phyloP scores from a whole-genome alignment of 1,140 invertebrate genomes.

The Drosophila varians region DNA sequence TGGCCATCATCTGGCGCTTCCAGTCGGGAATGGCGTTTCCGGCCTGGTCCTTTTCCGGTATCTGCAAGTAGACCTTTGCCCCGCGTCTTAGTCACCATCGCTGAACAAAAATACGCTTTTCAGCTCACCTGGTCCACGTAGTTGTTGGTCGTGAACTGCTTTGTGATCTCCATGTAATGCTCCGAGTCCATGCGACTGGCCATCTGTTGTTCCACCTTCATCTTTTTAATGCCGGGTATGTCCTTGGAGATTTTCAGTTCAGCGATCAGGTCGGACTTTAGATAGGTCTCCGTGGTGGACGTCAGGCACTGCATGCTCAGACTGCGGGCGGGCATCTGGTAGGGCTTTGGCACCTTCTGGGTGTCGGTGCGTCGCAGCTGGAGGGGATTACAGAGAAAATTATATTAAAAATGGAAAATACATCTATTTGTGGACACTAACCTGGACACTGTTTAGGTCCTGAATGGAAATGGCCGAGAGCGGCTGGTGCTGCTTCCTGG shows the following conservation, averaged over 20 bases:
- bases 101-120: background rate
- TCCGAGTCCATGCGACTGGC: slow-evolving; percentile 92
- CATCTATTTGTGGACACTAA: slow-evolving; percentile 16
- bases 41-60: slow-evolving; percentile 94
- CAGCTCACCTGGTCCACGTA: slow-evolving; percentile 93
- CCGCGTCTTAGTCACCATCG: slow-evolving; percentile 38
- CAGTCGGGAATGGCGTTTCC: slow-evolving; percentile 95
- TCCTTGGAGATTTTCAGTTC: slow-evolving; percentile 95
- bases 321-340: slow-evolving; percentile 90
- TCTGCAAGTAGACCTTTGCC: slow-evolving; percentile 86
- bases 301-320: slow-evolving; percentile 89
- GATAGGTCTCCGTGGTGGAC: slow-evolving; percentile 88
- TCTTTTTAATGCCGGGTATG: slow-evolving; percentile 94
- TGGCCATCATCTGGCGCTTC: slow-evolving; percentile 97
- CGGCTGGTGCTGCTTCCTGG: slow-evolving; percentile 87
- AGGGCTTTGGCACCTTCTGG: slow-evolving; percentile 90
- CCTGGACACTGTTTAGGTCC: slow-evolving; percentile 91
- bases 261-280: slow-evolving; percentile 94
- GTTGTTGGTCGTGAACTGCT: slow-evolving; percentile 92
- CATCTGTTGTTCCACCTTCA: slow-evolving; percentile 93
- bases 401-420: background rate
- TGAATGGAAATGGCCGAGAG: slow-evolving; percentile 93
- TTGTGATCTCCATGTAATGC: slow-evolving; percentile 91
- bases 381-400: background rate
- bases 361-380: slow-evolving; percentile 89